These are phyloP conservation scores for Notarius quadriscutis DNA, from an alignment of 2,113 vertebrate species.

Conservation along the genomic window DNA sequence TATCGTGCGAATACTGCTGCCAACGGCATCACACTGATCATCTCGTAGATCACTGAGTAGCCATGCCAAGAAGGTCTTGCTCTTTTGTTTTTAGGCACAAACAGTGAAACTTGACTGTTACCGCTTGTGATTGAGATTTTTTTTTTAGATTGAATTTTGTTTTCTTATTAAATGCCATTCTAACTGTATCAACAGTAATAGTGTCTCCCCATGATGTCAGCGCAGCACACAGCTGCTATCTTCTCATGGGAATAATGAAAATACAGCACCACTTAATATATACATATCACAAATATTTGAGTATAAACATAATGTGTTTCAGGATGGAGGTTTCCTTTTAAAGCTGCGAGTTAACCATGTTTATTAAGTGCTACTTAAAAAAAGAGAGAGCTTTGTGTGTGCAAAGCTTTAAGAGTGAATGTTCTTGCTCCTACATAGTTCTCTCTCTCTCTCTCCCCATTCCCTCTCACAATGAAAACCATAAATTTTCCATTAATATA, in stretches of 20 bases:
- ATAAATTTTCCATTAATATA: no score
- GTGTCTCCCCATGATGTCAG: background rate
- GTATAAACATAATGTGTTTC: background rate
- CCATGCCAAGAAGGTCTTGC: background rate
- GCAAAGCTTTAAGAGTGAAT: background rate
- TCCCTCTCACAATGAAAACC: no score
- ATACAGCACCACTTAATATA: background rate
- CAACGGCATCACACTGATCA: background rate
- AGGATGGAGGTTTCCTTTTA: background rate
- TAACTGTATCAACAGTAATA: background rate
- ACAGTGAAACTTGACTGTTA: background rate
- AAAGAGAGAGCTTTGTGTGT: conserved; percentile 6
- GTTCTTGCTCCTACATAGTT: background rate
- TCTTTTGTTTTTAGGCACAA: background rate
- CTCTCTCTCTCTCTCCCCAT: no score
- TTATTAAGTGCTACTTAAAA: background rate
- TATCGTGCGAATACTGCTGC: background rate
- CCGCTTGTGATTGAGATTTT: background rate
- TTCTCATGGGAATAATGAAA: background rate
- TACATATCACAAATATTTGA: no score
- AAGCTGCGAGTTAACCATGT: background rate
- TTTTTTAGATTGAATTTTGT: background rate
- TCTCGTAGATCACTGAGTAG: background rate
- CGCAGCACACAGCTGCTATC: background rate
- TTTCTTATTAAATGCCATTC: background rate